phyloP scores from a whole-genome alignment of 2,888 invertebrate genomes.

The Hoplodrina blanda region DNA sequence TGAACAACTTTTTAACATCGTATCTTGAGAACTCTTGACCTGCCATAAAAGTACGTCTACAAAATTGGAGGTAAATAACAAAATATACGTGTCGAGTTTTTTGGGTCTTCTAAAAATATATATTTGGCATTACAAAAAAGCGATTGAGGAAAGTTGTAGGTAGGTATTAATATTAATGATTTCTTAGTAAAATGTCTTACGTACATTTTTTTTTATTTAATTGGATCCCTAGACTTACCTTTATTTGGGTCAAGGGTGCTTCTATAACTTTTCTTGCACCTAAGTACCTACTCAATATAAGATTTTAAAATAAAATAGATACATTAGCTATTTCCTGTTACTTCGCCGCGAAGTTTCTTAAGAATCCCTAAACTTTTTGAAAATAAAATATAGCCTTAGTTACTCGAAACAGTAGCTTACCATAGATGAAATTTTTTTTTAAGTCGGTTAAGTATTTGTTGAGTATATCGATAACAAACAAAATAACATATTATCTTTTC shows the following conservation, averaged over 20 bases:
- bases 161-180: conserved; percentile 14
- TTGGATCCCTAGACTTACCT: conserved; percentile 22
- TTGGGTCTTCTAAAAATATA: not conserved
- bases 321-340: not conserved
- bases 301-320: conserved; percentile 18
- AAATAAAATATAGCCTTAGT: too few relatives aligned
- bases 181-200: conserved; percentile 7
- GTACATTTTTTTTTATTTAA: conserved; percentile 36
- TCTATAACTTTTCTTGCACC: conserved; percentile 6
- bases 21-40: conserved; percentile 5
- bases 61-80: not conserved
- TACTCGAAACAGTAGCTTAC: too few relatives aligned
- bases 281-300: conserved; percentile 16
- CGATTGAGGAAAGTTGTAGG: not conserved
- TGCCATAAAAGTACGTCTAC: conserved; percentile 2
- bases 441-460: too few relatives aligned
- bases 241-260: conserved; percentile 38
- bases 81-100: not conserved
- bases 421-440: too few relatives aligned
- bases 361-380: too few relatives aligned
- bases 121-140: not conserved
- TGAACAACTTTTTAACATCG: conserved; percentile 25
- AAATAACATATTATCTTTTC: too few relatives aligned
- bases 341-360: too few relatives aligned
- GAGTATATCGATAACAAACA: too few relatives aligned